Conservation (phyloP, 2,797 vertebrate species). For the Melanogrammus aeglefinus region DNA sequence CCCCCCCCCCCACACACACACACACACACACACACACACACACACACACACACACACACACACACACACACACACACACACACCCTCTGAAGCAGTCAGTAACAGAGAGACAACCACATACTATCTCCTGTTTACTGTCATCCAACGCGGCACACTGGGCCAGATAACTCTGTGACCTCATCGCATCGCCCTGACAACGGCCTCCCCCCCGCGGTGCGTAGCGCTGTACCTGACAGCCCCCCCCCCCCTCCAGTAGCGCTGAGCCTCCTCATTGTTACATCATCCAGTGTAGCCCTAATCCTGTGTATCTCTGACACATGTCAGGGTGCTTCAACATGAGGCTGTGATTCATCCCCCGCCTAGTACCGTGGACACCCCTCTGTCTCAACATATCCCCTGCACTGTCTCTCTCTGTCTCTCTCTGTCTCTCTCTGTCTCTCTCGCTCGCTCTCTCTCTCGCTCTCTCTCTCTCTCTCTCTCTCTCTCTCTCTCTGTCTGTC, state of each 20-base stretch:
- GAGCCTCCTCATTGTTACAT: constrained; percentile 49
- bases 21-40: not conserved
- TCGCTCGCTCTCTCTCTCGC: not conserved
- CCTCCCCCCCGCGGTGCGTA: too few relatives aligned
- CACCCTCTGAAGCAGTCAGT: too few relatives aligned
- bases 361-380: not conserved
- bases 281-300: constrained; percentile 35
- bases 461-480: not conserved
- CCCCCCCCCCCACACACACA: too few relatives aligned
- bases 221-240: not conserved
- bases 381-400: not conserved
- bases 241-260: constrained; percentile 25
- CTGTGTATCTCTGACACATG: constrained; percentile 43
- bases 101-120: too few relatives aligned
- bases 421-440: not conserved
- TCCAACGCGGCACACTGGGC: too few relatives aligned
- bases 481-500: too few relatives aligned
- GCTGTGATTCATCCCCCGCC: constrained; percentile 56
- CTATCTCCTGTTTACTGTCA: too few relatives aligned
- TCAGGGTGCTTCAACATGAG: constrained; percentile 63
- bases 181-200: too few relatives aligned
- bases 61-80: not conserved
- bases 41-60: not conserved
- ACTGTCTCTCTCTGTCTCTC: not conserved
- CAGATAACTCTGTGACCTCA: too few relatives aligned